Base-by-base conservation (phyloP, 2,888 invertebrate genomes). In the Acanthacorydalis orientalis region DNA sequence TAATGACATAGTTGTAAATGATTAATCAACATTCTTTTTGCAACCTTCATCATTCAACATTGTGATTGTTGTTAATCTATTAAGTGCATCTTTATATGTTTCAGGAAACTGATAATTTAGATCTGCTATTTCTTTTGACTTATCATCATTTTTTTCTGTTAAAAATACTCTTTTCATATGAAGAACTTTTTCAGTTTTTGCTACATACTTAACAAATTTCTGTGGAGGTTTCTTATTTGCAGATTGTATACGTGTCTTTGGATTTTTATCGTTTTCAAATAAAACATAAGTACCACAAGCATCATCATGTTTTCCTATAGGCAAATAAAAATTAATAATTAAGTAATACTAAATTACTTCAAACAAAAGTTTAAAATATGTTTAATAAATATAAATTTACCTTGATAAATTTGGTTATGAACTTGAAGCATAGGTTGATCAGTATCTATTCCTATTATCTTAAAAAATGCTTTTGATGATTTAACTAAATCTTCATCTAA, bases 271-370 rank as follows among this genome's bases (percentile, higher is more conserved):
- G 55, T 77, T 76, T 59, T 79, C 76, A 59, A 86, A 84, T 59
- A 84, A 81, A 60, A 86, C 67, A 53, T 78, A 77, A 12, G 85
- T 85, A 15, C 85, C 86, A 50, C 80, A 60, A 8, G 77, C 69
- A 58, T 77, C 74, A 57, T 78, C 77, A 62, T 77, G 83, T 45
- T 72, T 72, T 14, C 85, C 86, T 77, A 60, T 56, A 63, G n/a
- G n/a, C n/a, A n/a, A 69, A 67, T 52, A 62, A 63, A n/a, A 42
- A 32, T n/a, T n/a, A n/a, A 35, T 6, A 6, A 4, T 11, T 35
- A 12, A 12, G 9, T 37, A 37, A 10, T 37, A 37, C 10, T 37
- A 2, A 12, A 12, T 37, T 37, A 23, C 6, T 23, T 6, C 6
- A 6, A 23, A 23, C 23, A 23, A 23, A 4, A 23, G n/a, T n/a